Evolutionary conservation across 2,797 vertebrate species (phyloP).

Genomic region (Pygocentrus nattereri): DNA sequence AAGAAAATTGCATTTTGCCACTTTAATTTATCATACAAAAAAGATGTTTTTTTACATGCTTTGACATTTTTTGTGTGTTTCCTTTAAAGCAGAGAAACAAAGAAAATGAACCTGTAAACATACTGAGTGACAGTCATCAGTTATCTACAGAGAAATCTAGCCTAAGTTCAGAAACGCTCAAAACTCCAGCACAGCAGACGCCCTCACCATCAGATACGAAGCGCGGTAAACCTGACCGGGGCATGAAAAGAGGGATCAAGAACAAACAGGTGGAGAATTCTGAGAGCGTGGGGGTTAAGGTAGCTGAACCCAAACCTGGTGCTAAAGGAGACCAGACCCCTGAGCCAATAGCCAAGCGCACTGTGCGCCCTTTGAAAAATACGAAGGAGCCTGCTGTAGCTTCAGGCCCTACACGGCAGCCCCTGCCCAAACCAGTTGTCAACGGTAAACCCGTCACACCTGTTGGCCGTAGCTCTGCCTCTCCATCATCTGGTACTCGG

Average conservation of each 20-base stretch:
- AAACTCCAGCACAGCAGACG: slow-evolving; percentile 51
- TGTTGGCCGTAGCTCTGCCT: slow-evolving; percentile 48
- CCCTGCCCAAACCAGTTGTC: slow-evolving; percentile 51
- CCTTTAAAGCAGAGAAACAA: slow-evolving; percentile 80
- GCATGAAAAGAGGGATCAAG: slow-evolving; percentile 79
- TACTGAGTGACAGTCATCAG: slow-evolving; percentile 76
- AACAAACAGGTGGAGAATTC: slow-evolving; percentile 75
- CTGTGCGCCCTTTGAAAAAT: slow-evolving; percentile 55
- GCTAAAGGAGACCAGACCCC: slow-evolving; percentile 68
- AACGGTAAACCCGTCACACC: slow-evolving; percentile 49
- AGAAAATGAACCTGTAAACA: slow-evolving; percentile 73
- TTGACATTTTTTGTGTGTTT: slow-evolving; percentile 18
- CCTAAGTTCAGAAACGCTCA: slow-evolving; percentile 65
- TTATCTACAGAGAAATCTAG: slow-evolving; percentile 56
- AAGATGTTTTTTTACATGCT: not conserved
- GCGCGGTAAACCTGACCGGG: slow-evolving; percentile 81
- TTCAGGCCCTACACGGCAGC: slow-evolving; percentile 39
- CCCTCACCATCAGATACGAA: slow-evolving; percentile 71
- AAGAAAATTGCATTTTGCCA: no score
- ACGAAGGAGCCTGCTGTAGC: slow-evolving; percentile 55
- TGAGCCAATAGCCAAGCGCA: slow-evolving; percentile 65
- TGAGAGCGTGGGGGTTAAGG: slow-evolving; percentile 40
- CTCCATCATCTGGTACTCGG: slow-evolving; percentile 46
- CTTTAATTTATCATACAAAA: no score
- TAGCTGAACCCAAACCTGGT: slow-evolving; percentile 44